Percentiles rank a stretch among this genome's conserved stretches.
Evolutionary conservation across 1,140 invertebrate species (phyloP).

Genomic region (Eriocheir sinensis): DNA sequence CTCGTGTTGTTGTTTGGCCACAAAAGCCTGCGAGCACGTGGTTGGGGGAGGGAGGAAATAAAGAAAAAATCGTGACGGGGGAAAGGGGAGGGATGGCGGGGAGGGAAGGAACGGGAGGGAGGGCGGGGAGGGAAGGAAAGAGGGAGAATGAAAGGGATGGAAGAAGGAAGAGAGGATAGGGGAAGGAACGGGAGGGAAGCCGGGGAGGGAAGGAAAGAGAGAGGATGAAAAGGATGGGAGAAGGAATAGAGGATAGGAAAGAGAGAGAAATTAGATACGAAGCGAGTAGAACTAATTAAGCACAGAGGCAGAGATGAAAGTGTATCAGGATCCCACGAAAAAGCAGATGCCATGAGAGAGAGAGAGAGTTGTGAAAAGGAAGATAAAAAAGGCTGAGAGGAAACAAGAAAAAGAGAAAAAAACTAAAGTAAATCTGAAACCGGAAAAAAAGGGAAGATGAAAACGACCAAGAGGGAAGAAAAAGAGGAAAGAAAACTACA

Average conservation of each 20-base stretch:
- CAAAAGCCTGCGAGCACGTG: background rate
- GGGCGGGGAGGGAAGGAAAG: background rate
- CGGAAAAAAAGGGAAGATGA: background rate
- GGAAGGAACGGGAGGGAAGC: background rate
- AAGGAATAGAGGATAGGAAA: background rate
- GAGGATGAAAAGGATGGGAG: background rate
- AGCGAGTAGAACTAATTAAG: background rate
- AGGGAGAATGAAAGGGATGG: background rate
- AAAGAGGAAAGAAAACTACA: background rate
- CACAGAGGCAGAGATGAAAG: no score
- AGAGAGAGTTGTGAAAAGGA: background rate
- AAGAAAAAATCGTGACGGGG: background rate
- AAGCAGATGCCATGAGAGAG: no score
- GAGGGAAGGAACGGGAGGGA: background rate
- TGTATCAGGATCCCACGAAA: no score
- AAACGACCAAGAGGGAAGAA: conserved; percentile 11
- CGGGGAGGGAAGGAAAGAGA: background rate
- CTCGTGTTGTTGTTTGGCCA: background rate
- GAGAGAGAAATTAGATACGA: background rate
- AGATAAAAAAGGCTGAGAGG: background rate
- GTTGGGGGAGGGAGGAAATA: background rate
- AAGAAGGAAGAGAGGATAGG: no score
- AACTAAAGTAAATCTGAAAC: background rate
- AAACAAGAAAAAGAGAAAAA: background rate
- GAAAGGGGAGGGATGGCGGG: background rate